Evolutionary conservation across 2,888 invertebrate species (phyloP).

Genomic region (Drosophila testacea): DNA sequence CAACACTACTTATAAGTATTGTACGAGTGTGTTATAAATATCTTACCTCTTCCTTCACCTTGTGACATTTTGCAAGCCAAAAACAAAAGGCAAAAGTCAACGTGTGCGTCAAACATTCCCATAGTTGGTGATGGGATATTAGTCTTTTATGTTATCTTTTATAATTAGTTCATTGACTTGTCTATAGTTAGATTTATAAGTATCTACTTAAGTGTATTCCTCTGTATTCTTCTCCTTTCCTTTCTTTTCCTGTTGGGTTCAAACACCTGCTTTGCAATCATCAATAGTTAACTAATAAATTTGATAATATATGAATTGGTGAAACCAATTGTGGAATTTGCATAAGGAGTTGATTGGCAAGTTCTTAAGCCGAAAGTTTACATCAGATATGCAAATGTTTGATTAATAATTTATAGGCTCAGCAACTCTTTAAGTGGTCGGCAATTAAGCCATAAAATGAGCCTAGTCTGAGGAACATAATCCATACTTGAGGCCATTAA

Average conservation of each 20-base stretch:
- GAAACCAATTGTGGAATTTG: conserved; percentile 23
- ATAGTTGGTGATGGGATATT: conserved; percentile 6
- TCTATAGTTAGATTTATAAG: neutral
- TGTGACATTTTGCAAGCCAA: conserved; percentile 49
- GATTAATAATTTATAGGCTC: conserved; percentile 26
- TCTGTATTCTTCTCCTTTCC: conserved; percentile 9
- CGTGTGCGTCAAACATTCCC: conserved; percentile 24
- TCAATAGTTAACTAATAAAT: conserved; percentile 18
- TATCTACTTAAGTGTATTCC: neutral
- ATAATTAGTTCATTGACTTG: conserved; percentile 29
- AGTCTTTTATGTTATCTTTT: conserved; percentile 25
- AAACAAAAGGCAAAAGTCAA: conserved; percentile 26
- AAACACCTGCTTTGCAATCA: conserved; percentile 46
- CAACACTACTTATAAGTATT: conserved; percentile 14
- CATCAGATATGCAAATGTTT: conserved; percentile 48
- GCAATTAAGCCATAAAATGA: conserved; percentile 18
- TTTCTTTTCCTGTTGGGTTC: conserved; percentile 35
- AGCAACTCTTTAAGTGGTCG: conserved; percentile 12
- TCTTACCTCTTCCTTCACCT: conserved; percentile 45
- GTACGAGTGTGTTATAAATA: conserved; percentile 6
- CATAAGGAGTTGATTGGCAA: conserved; percentile 29
- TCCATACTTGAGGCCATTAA: conserved; percentile 36
- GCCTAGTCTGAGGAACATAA: conserved; percentile 15
- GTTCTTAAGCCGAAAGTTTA: conserved; percentile 40
- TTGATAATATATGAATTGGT: conserved; percentile 28